phyloP scores from a whole-genome alignment of 1,140 invertebrate genomes.

The Drosophila pseudoobscura region DNA sequence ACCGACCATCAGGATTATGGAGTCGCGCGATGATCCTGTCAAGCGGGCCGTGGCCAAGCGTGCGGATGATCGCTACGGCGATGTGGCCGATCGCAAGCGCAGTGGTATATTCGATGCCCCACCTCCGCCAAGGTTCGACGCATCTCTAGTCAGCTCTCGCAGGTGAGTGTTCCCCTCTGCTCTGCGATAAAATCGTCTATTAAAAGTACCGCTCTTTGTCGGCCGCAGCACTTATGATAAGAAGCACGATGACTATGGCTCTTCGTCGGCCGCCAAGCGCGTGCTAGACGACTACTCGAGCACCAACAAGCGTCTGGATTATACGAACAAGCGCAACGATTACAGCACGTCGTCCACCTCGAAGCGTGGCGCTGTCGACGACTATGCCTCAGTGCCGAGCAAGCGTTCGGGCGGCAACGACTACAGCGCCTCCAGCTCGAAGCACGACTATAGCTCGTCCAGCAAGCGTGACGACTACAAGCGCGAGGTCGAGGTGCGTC shows the following conservation, averaged over 20 bases:
- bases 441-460: constrained; percentile 66
- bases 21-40: constrained; percentile 83
- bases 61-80: constrained; percentile 77
- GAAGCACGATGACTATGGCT: constrained; percentile 77
- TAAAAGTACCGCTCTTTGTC: not conserved
- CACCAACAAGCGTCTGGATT: constrained; percentile 70
- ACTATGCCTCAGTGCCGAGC: constrained; percentile 62
- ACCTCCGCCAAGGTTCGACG: constrained; percentile 80
- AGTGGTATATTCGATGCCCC: constrained; percentile 84
- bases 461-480: constrained; percentile 76
- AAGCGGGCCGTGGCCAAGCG: constrained; percentile 83
- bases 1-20: constrained; percentile 69
- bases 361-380: constrained; percentile 72
- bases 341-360: constrained; percentile 50
- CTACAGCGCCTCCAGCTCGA: constrained; percentile 61
- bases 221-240: constrained; percentile 64
- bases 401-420: constrained; percentile 73
- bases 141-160: constrained; percentile 69
- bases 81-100: constrained; percentile 83
- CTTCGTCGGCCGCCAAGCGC: constrained; percentile 59
- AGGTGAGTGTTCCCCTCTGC: constrained; percentile 44
- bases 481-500: constrained; percentile 69
- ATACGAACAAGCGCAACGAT: constrained; percentile 68
- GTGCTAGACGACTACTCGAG: constrained; percentile 69
- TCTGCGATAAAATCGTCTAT: not conserved